A percentile compares a stretch with the other conserved stretches of the same genome.
These are phyloP conservation scores for Agelas oroides DNA, from an alignment of 37 sponge, comb jelly and placozoan species.

Conservation along the genomic window DNA sequence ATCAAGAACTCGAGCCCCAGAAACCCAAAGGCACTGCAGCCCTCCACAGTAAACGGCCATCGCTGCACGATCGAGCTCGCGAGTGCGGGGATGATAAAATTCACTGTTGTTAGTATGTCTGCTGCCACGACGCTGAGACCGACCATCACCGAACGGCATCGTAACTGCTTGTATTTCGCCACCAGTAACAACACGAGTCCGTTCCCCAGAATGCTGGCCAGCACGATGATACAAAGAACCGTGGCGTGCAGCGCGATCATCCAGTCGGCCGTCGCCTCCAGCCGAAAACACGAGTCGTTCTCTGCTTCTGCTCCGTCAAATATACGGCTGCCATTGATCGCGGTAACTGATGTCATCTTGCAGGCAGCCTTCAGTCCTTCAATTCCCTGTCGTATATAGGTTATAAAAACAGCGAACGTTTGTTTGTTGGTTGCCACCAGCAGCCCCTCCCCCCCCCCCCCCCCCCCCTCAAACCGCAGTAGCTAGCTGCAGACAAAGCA, in stretches of 20 bases:
- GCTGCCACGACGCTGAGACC: constrained; percentile 16
- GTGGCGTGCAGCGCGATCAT: not conserved
- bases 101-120: constrained; percentile 4
- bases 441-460: not conserved
- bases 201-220: constrained; percentile 20
- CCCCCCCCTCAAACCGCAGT: too few species aligned
- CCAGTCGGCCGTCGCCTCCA: not conserved
- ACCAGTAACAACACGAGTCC: constrained; percentile 24
- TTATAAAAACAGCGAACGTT: not conserved
- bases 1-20: constrained; percentile 21
- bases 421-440: not conserved
- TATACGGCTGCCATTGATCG: too few species aligned
- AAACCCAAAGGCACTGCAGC: constrained; percentile 34
- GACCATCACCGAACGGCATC: constrained; percentile 20
- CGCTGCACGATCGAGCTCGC: not conserved
- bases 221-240: not conserved
- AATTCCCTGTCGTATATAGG: not conserved
- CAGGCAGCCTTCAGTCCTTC: too few species aligned
- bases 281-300: not conserved
- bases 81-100: constrained; percentile 22
- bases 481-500: too few species aligned
- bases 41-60: constrained; percentile 14
- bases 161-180: constrained; percentile 22
- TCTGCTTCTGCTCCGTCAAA: too few species aligned
- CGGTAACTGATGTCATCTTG: too few species aligned